phyloP scores from a whole-genome alignment of 2,888 invertebrate species.

The Trichopria drosophilae region DNA sequence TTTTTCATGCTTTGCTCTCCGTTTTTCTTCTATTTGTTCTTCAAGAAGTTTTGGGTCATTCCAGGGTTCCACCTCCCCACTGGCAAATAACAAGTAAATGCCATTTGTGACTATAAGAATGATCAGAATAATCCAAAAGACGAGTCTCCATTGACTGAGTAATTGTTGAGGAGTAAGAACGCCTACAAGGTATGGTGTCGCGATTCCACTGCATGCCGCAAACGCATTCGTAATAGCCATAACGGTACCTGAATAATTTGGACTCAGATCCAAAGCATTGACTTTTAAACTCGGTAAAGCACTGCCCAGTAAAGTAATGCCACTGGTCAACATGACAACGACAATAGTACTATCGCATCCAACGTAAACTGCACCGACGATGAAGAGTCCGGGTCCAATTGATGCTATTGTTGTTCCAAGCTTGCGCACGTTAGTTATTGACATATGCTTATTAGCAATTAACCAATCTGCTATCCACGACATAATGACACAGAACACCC shows the following conservation, averaged over 20 bases:
- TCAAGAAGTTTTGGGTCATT: conserved; percentile 63
- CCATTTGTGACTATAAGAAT: conserved; percentile 71
- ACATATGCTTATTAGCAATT: conserved; percentile 49
- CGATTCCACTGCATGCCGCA: conserved; percentile 72
- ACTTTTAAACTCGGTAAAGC: conserved; percentile 60
- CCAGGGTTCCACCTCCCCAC: conserved; percentile 77
- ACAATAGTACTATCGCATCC: conserved; percentile 56
- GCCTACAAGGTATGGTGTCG: conserved; percentile 71
- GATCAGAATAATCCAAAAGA: conserved; percentile 78
- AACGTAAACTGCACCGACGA: conserved; percentile 60
- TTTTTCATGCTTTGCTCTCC: conserved; percentile 12
- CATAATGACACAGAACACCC: conserved; percentile 54
- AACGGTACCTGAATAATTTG: conserved; percentile 60
- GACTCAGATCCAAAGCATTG: conserved; percentile 60
- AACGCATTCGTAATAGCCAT: conserved; percentile 65
- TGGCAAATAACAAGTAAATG: conserved; percentile 71
- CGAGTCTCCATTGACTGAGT: conserved; percentile 70
- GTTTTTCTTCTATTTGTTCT: conserved; percentile 34
- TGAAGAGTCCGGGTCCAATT: conserved; percentile 59
- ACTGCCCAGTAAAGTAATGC: conserved; percentile 60
- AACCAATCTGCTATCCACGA: conserved; percentile 58
- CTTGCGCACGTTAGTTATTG: conserved; percentile 58
- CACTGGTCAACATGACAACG: conserved; percentile 57
- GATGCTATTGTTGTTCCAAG: conserved; percentile 60
- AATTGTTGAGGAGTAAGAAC: conserved; percentile 60